Percentiles rank a stretch among this genome's conserved stretches.
Evolutionary conservation across 2,797 vertebrate species (phyloP).

Genomic region (Mustela erminea): DNA sequence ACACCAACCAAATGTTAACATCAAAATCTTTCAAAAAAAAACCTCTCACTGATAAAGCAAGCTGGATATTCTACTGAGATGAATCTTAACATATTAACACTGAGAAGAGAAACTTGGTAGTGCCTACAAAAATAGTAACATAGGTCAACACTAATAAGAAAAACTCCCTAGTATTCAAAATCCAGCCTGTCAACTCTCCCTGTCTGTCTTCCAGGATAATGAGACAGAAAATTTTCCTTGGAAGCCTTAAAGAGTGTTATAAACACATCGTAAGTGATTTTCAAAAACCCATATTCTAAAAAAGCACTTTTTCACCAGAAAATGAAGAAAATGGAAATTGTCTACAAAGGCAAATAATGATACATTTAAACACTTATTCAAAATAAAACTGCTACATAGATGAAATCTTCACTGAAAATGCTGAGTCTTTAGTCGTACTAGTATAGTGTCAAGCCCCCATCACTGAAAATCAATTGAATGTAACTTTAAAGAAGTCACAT

Average conservation of each 20-base stretch:
- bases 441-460: not conserved
- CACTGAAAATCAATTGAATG: not conserved
- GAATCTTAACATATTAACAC: not conserved
- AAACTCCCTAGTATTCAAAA: not conserved
- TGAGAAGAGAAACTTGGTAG: conserved; percentile 12
- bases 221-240: not conserved
- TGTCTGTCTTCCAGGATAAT: not conserved
- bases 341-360: not conserved
- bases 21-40: conserved; percentile 1
- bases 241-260: not conserved
- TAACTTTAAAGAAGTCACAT: conserved; percentile 27
- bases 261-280: conserved; percentile 16
- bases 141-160: not conserved
- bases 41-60: not conserved
- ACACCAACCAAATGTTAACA: not conserved
- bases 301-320: not conserved
- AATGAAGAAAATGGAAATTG: not conserved
- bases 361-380: not conserved
- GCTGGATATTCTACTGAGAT: not conserved
- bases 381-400: not conserved
- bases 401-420: not conserved
- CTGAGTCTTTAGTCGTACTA: not conserved
- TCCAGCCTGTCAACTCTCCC: not conserved
- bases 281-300: not conserved
- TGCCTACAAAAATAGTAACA: not conserved